Evolutionary conservation across 1,140 invertebrate genomes (phyloP).

Genomic region (Sitobion miscanthi): DNA sequence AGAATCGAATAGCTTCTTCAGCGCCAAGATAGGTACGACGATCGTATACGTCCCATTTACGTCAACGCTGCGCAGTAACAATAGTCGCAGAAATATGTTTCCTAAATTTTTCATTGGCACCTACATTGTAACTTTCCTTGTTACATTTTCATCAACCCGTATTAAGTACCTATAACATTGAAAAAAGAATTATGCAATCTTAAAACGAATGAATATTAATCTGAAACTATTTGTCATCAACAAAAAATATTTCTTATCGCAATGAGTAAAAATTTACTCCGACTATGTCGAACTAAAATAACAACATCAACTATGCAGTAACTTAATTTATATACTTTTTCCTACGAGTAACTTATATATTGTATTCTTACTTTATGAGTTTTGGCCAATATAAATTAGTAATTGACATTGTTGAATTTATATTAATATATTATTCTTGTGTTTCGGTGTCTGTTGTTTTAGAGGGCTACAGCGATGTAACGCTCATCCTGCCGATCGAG

Average conservation of each 20-base stretch:
- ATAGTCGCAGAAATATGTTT: background rate
- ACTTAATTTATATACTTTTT: background rate
- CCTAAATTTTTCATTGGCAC: background rate
- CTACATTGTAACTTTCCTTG: background rate
- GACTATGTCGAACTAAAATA: background rate
- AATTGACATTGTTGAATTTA: background rate
- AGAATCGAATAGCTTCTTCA: slow-evolving; percentile 60
- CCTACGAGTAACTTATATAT: too few species aligned
- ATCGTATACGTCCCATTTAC: background rate
- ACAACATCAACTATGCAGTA: background rate
- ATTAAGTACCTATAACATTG: background rate
- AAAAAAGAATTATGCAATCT: background rate
- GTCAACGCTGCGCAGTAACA: background rate
- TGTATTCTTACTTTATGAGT: background rate
- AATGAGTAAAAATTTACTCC: background rate
- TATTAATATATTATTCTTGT: background rate
- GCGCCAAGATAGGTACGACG: slow-evolving; percentile 59
- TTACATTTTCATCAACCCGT: background rate
- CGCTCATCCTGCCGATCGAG: slow-evolving; percentile 59
- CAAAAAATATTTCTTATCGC: background rate
- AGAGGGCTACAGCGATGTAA: slow-evolving; percentile 42
- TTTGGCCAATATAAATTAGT: background rate
- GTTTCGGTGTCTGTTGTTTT: background rate
- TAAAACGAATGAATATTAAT: background rate
- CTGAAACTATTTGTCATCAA: background rate